phyloP scores from a whole-genome alignment of 2,113 vertebrate genomes.

The Corythaeola cristata region DNA sequence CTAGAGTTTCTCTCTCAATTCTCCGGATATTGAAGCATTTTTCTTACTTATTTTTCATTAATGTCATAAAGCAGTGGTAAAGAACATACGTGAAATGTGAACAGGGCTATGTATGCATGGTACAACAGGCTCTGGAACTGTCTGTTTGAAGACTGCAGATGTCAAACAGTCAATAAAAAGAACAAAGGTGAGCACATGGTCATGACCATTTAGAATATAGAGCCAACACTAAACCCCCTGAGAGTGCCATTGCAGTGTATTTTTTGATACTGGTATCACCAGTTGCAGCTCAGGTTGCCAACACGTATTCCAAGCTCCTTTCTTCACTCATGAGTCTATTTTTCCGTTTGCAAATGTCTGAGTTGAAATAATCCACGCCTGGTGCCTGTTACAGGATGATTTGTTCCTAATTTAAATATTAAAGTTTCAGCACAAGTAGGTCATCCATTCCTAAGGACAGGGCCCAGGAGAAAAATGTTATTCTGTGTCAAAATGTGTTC shows the following conservation, averaged over 20 bases:
- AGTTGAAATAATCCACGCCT: background rate
- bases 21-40: background rate
- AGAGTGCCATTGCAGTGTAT: background rate
- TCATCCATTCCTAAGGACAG: background rate
- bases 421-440: slow-evolving; percentile 7
- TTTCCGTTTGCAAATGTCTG: background rate
- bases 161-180: background rate
- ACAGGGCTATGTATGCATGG: background rate
- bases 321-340: background rate
- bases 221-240: background rate
- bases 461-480: background rate
- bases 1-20: background rate
- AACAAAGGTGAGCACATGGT: background rate
- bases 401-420: slow-evolving; percentile 4
- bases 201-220: background rate
- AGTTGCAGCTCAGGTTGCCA: background rate
- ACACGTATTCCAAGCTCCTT: background rate
- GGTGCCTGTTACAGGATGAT: background rate
- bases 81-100: background rate
- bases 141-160: background rate
- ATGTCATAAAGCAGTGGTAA: background rate
- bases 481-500: background rate
- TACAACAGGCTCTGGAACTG: rapidly evolving
- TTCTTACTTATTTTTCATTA: background rate
- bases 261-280: background rate